phyloP scores from a whole-genome alignment of 2,888 invertebrate species.

The Calliphora vomitoria region DNA sequence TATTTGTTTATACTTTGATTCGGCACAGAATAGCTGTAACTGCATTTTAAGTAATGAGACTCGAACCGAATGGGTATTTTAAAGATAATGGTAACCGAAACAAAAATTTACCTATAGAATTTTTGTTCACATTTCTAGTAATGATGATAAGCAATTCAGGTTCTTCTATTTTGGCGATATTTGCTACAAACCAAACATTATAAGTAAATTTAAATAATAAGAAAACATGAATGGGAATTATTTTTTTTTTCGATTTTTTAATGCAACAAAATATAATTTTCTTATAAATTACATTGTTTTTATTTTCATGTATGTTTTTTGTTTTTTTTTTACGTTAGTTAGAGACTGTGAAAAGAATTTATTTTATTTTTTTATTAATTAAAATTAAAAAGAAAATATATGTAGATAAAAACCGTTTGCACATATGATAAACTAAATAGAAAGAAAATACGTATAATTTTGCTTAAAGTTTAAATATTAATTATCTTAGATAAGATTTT shows the following conservation, averaged over 20 bases:
- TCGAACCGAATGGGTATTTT: too few species aligned
- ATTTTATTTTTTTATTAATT: conserved; percentile 13
- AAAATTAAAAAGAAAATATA: conserved; percentile 34
- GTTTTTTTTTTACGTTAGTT: conserved; percentile 42
- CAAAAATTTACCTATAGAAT: too few species aligned
- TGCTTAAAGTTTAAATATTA: conserved; percentile 44
- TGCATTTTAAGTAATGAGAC: too few species aligned
- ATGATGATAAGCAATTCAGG: too few species aligned
- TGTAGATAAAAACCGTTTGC: conserved; percentile 50
- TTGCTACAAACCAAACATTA: neutral
- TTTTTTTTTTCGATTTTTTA: conserved; percentile 54
- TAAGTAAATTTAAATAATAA: neutral
- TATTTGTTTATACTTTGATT: too few species aligned
- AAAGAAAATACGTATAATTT: conserved; percentile 36
- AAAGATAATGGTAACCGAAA: too few species aligned
- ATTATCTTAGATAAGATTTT: conserved; percentile 57
- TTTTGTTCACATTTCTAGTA: too few species aligned
- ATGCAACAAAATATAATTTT: conserved; percentile 74
- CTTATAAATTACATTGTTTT: conserved; percentile 68
- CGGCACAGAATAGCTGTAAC: too few species aligned
- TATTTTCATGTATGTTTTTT: conserved; percentile 21
- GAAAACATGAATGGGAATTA: neutral
- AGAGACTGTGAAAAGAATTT: conserved; percentile 34
- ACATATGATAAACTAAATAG: conserved; percentile 27
- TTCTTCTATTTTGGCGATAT: too few species aligned